Conservation (phyloP, 2,888 invertebrate species). For the Eupithecia vulgata region DNA sequence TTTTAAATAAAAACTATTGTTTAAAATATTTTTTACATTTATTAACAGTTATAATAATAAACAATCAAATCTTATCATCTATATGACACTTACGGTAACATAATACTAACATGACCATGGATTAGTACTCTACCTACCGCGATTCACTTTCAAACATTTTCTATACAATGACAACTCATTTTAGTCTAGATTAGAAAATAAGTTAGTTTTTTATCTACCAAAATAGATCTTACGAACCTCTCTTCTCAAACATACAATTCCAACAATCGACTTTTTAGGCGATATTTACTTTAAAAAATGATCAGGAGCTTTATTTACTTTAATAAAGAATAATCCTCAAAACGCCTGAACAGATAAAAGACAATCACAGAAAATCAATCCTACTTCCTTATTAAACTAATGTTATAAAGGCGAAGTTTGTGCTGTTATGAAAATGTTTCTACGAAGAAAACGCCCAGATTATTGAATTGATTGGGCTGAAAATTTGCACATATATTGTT, state of each 20-base stretch:
- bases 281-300: background rate
- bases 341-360: background rate
- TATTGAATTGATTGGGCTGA: too few species aligned
- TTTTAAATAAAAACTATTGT: slow-evolving; percentile 10
- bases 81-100: slow-evolving; percentile 64
- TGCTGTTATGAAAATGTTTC: too few species aligned
- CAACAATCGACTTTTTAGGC: background rate
- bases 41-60: slow-evolving; percentile 12
- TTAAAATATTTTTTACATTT: slow-evolving; percentile 7
- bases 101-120: slow-evolving; percentile 10
- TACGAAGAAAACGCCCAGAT: too few species aligned
- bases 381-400: too few species aligned
- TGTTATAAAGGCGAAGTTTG: too few species aligned
- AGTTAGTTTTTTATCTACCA: background rate
- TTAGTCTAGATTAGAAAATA: slow-evolving; percentile 1
- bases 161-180: background rate
- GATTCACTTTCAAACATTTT: slow-evolving; percentile 8
- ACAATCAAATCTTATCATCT: slow-evolving; percentile 50
- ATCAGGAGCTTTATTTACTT: too few species aligned
- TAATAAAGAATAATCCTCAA: too few species aligned
- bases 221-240: background rate
- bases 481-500: too few species aligned
- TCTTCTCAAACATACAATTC: background rate
- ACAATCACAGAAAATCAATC: too few species aligned
- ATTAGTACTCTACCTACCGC: background rate